Evolutionary conservation across 2,797 vertebrate genomes (phyloP).

Genomic region (Tenualosa ilisha): DNA sequence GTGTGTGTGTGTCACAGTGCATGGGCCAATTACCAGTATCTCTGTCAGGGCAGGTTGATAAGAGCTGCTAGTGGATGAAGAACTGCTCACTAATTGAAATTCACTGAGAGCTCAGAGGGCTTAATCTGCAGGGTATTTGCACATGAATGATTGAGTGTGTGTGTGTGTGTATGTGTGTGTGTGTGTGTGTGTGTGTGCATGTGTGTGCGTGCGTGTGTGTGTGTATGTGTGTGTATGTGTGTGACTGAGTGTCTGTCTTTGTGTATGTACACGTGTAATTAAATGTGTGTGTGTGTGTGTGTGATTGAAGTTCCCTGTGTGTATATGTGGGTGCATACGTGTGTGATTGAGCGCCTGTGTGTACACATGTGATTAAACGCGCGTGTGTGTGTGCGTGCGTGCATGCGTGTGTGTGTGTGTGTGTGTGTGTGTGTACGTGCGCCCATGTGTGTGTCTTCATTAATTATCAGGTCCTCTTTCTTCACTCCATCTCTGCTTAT

Average conservation of each 20-base stretch:
- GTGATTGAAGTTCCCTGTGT: too few relatives aligned
- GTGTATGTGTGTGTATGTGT: neutral
- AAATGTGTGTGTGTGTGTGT: too few relatives aligned
- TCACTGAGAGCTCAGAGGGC: neutral
- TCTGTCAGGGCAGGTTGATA: constrained; percentile 29
- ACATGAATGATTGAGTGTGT: neutral
- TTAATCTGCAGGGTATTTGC: neutral
- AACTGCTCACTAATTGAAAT: constrained; percentile 15
- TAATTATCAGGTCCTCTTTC: constrained; percentile 26
- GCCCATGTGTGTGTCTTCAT: neutral
- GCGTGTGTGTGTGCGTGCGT: neutral
- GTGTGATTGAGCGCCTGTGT: constrained; percentile 10
- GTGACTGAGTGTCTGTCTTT: neutral
- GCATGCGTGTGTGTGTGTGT: neutral
- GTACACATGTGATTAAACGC: neutral
- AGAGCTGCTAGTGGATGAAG: neutral
- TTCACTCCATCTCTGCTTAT: constrained; percentile 28
- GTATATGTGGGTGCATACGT: neutral
- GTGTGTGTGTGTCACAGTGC: constrained; percentile 51
- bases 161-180: neutral
- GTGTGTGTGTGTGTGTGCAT: too few relatives aligned
- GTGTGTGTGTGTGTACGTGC: constrained; percentile 19
- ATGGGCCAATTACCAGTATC: constrained; percentile 65
- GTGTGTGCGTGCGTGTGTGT: too few relatives aligned
- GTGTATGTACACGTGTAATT: too few relatives aligned